Conservation (phyloP, 2,113 vertebrate species). For the Polypterus bichir region DNA sequence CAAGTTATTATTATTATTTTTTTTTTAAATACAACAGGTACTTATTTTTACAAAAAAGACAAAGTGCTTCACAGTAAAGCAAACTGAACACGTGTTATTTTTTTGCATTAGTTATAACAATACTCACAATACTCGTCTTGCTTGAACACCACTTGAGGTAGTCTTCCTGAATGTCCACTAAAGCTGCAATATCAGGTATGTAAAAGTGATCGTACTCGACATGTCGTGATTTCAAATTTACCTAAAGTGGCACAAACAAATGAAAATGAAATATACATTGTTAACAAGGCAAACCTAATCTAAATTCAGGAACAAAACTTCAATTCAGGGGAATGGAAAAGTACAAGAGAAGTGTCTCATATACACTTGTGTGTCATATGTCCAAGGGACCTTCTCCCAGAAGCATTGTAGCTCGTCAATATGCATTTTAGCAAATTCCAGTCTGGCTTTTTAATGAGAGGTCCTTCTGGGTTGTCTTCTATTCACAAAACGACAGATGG, state of each 20-base stretch:
- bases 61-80: background rate
- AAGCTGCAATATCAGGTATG: conserved; percentile 81
- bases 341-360: no score
- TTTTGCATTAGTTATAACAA: background rate
- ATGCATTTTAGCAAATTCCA: no score
- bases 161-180: conserved; percentile 95
- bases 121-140: conserved; percentile 82
- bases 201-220: conserved; percentile 87
- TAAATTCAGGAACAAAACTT: no score
- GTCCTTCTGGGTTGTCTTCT: no score
- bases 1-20: no score
- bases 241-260: conserved; percentile 44
- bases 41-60: background rate
- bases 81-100: background rate
- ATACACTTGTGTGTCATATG: no score
- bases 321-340: no score
- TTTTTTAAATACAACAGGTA: conserved; percentile 1
- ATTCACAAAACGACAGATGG: no score
- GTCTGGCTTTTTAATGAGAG: no score
- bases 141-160: conserved; percentile 96
- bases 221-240: conserved; percentile 80
- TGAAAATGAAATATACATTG: background rate
- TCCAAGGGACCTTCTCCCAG: no score
- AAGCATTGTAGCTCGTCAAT: no score
- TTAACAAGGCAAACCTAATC: no score